Percentiles rank a stretch among this genome's conserved stretches.
Conservation (phyloP, 2,797 vertebrate genomes). For the Gymnopithys bicolor region DNA sequence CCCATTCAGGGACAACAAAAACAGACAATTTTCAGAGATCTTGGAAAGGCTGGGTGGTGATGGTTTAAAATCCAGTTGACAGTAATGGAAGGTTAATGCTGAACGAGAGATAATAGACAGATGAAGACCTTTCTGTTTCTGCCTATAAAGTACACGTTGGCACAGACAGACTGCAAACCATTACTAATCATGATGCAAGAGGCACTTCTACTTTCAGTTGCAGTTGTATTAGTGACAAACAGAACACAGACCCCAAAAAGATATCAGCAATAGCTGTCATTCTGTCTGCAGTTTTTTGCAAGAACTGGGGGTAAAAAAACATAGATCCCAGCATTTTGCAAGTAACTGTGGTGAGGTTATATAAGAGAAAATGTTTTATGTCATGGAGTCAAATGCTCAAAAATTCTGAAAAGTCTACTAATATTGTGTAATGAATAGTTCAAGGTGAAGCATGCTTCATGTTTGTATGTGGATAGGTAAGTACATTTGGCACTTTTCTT, state of each 20-base stretch:
- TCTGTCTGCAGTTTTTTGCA: not conserved
- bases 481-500: not conserved
- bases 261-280: not conserved
- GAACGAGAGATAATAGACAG: not conserved
- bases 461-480: not conserved
- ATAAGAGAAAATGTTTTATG: not conserved
- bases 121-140: not conserved
- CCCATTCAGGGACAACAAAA: not conserved
- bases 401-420: not conserved
- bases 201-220: not conserved
- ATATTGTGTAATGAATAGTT: not conserved
- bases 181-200: not conserved
- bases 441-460: not conserved
- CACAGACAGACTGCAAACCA: not conserved
- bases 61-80: not conserved
- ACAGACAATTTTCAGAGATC: not conserved
- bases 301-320: not conserved
- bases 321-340: not conserved
- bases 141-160: accelerated
- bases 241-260: not conserved
- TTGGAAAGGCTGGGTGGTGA: not conserved
- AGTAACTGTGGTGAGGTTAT: not conserved
- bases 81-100: not conserved
- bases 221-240: not conserved
- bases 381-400: not conserved